A percentile compares a stretch with the other conserved stretches of the same genome.
Conservation (phyloP, 2,888 invertebrate genomes). For the Drosophila anceps region DNA sequence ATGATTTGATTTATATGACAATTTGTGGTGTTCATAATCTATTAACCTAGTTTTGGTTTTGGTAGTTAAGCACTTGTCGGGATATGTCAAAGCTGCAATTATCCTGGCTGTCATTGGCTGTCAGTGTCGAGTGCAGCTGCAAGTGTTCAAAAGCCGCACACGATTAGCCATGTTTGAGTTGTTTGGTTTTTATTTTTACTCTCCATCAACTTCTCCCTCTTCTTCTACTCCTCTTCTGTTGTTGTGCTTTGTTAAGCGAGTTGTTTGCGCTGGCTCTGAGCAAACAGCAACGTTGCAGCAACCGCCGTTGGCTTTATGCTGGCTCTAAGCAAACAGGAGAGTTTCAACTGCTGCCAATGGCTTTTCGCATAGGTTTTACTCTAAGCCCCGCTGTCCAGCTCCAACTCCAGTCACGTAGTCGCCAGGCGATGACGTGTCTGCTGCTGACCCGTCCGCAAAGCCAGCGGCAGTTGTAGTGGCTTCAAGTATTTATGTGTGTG, state of each 20-base stretch:
- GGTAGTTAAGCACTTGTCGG: neutral
- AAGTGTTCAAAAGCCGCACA: slow-evolving; percentile 1
- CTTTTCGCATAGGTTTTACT: neutral
- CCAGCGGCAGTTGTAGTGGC: slow-evolving; percentile 1
- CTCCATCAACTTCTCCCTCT: neutral
- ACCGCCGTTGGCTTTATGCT: neutral
- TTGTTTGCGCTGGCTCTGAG: slow-evolving; percentile 11
- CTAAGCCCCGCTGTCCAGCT: slow-evolving; percentile 8
- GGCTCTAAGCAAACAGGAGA: slow-evolving; percentile 21
- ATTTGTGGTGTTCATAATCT: neutral
- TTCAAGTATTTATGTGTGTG: neutral
- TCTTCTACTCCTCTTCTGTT: neutral
- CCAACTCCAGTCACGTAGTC: slow-evolving; percentile 47
- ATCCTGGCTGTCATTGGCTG: slow-evolving; percentile 7
- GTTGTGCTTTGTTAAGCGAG: neutral
- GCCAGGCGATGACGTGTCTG: slow-evolving; percentile 22
- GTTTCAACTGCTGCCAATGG: slow-evolving; percentile 10
- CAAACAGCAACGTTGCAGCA: slow-evolving; percentile 24
- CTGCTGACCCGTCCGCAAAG: slow-evolving; percentile 32
- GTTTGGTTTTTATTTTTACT: neutral
- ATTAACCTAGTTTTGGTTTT: neutral
- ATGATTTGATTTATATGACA: neutral
- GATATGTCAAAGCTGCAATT: neutral
- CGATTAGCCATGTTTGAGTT: slow-evolving; percentile 26
- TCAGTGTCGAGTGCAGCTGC: neutral